A percentile compares a stretch with the other conserved stretches of the same genome.
These are phyloP conservation scores for Antigone vipio DNA, from an alignment of 2,113 vertebrate species.

Conservation along the genomic window DNA sequence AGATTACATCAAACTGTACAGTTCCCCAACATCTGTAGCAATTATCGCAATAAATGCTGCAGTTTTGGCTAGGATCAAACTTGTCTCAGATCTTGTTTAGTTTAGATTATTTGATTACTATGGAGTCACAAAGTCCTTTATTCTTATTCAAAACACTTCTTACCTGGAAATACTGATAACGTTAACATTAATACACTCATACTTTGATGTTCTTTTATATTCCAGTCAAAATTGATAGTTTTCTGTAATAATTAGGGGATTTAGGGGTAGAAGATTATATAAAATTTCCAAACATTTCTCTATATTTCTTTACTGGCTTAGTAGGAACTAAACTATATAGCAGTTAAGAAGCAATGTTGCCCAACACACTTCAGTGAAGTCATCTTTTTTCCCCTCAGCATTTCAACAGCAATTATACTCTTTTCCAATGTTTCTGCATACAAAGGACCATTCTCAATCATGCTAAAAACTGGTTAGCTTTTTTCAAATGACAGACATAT, in stretches of 20 bases:
- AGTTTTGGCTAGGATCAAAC: not conserved
- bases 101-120: not conserved
- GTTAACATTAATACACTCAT: not conserved
- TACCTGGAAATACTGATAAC: not conserved
- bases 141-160: not conserved
- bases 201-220: not conserved
- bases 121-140: not conserved
- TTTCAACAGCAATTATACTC: not conserved
- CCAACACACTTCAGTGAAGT: not conserved
- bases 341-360: not conserved
- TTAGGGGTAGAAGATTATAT: not conserved
- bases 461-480: not conserved
- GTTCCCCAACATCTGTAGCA: not conserved
- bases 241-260: not conserved
- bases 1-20: not conserved
- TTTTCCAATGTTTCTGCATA: no score
- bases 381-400: not conserved
- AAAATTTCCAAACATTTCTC: not conserved
- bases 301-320: not conserved
- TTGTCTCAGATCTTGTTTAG: not conserved
- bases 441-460: no score
- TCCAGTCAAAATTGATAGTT: not conserved
- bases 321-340: not conserved
- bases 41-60: not conserved
- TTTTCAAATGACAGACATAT: not conserved